phyloP scores from a whole-genome alignment of 2,888 invertebrate genomes.

The Nemurella pictetii region DNA sequence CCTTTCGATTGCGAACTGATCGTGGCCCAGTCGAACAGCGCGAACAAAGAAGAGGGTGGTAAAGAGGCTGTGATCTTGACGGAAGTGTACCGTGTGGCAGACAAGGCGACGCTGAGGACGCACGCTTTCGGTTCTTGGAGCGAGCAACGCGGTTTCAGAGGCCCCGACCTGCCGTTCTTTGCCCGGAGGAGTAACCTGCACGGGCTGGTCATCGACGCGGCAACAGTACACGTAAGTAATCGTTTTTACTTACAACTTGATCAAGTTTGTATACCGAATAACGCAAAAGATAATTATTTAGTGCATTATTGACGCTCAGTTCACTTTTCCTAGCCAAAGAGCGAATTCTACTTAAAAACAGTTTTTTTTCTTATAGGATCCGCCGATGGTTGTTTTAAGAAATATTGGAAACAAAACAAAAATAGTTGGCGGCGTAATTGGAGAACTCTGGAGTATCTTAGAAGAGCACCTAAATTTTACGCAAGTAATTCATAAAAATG shows the following conservation, averaged over 20 bases:
- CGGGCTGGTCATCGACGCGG: not conserved
- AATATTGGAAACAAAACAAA: not conserved
- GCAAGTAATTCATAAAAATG: too few species aligned
- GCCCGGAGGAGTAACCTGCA: constrained; percentile 10
- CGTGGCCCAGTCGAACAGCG: not conserved
- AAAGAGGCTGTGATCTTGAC: not conserved
- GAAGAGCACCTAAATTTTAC: not conserved
- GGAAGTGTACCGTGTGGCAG: constrained; percentile 4
- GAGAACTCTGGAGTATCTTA: not conserved
- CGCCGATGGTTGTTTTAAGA: not conserved
- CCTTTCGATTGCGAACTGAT: not conserved
- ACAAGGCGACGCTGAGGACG: not conserved
- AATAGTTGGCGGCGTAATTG: not conserved
- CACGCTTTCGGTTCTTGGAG: not conserved
- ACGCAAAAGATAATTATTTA: too few species aligned
- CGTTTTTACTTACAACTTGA: too few species aligned
- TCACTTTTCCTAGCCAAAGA: too few species aligned
- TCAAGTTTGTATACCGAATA: too few species aligned
- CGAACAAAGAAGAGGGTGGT: not conserved
- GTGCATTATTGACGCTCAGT: too few species aligned
- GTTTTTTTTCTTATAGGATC: not conserved
- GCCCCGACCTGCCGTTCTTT: not conserved
- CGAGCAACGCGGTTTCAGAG: not conserved
- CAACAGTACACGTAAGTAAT: not conserved
- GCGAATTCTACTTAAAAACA: too few species aligned